phyloP scores from a whole-genome alignment of 2,797 vertebrate species.

The Enteromius anoplus region DNA sequence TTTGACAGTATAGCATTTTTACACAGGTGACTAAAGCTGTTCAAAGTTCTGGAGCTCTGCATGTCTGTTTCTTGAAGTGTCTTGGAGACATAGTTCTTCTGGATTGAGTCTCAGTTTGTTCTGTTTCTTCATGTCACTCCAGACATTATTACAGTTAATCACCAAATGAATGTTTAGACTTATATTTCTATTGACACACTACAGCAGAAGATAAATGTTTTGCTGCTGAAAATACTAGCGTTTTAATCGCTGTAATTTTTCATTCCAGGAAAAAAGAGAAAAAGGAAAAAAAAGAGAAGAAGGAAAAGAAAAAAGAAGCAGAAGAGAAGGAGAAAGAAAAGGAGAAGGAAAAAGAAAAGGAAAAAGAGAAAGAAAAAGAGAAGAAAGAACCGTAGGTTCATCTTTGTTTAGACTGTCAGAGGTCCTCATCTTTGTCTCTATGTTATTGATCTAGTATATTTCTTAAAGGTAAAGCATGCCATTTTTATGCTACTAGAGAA shows the following conservation, averaged over 20 bases:
- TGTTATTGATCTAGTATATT: background rate
- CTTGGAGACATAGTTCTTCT: too few relatives aligned
- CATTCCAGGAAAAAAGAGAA: slow-evolving; percentile 76
- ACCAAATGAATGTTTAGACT: too few relatives aligned
- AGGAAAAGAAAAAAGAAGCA: slow-evolving; percentile 75
- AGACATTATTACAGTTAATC: too few relatives aligned
- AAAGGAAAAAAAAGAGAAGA: slow-evolving; percentile 77
- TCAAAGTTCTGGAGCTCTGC: too few relatives aligned
- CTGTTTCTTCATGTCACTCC: too few relatives aligned
- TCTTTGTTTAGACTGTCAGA: background rate
- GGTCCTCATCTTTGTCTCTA: background rate
- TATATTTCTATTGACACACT: too few relatives aligned
- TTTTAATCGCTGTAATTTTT: background rate
- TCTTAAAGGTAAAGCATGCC: background rate
- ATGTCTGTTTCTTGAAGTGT: too few relatives aligned
- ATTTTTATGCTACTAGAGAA: background rate
- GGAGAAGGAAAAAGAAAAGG: slow-evolving; percentile 64
- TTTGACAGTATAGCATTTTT: too few relatives aligned
- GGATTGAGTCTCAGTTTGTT: too few relatives aligned
- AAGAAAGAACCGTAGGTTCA: slow-evolving; percentile 58
- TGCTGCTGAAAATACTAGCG: too few relatives aligned
- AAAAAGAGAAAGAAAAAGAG: slow-evolving; percentile 63
- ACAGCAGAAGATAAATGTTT: too few relatives aligned
- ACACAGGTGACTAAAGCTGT: too few relatives aligned
- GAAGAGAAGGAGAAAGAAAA: slow-evolving; percentile 70